Conservation (phyloP, 1,140 invertebrate genomes). For the Limonius californicus region DNA sequence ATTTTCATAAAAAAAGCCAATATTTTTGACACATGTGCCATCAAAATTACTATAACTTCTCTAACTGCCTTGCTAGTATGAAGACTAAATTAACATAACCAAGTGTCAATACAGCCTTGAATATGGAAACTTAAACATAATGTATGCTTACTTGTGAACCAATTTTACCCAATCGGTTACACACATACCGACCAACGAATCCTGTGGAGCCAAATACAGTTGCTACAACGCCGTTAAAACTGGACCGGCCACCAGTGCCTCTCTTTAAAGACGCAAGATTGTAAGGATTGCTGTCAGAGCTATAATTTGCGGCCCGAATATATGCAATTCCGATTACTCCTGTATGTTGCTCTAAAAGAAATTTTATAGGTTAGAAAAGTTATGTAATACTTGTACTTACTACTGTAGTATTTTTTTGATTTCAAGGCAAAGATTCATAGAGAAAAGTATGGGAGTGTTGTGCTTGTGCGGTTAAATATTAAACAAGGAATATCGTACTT, state of each 20-base stretch:
- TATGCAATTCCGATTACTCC: conserved; percentile 27
- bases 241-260: conserved; percentile 90
- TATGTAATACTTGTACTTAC: conserved; percentile 25
- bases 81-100: neutral
- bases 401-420: neutral
- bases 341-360: conserved; percentile 25
- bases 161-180: conserved; percentile 83
- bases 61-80: too few species aligned
- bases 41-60: too few species aligned
- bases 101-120: too few species aligned
- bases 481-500: conserved; percentile 23
- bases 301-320: conserved; percentile 34
- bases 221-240: conserved; percentile 93
- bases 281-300: conserved; percentile 48
- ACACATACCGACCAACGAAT: conserved; percentile 80
- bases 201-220: conserved; percentile 95
- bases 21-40: too few species aligned
- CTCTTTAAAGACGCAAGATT: conserved; percentile 67
- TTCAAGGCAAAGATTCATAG: neutral
- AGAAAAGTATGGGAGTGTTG: too few species aligned
- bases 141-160: conserved; percentile 71
- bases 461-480: neutral
- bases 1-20: too few species aligned
- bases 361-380: conserved; percentile 26
- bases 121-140: too few species aligned